Base-by-base conservation (phyloP, 2,888 invertebrate species). In the Scrobipalpa atriplicella region DNA sequence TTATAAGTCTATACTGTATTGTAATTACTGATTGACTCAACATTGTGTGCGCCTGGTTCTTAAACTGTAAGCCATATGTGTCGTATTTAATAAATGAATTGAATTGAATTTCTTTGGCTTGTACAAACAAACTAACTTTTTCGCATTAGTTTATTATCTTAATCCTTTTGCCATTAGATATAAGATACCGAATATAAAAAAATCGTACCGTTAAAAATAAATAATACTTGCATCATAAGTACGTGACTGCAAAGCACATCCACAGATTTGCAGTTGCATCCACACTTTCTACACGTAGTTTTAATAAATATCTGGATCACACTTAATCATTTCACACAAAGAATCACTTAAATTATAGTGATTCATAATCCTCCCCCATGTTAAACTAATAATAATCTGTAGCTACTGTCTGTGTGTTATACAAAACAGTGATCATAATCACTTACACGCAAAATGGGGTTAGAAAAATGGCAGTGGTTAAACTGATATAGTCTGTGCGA, bases 291-390 rank as follows among this genome's bases (percentile, higher is more conserved):
- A n/a, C 10, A 7, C 19, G 19, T 9, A 52, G 21, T 10, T 54
- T 2, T 11, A 18, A 54, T 21, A 54, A 54, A 54, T 19, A 54
- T 21, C n/a, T 29, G 58, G 36, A 58, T 58, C 58, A 58, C 58
- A 36, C 36, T 58, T 36, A 58, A 58, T 58, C 58, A 58, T 36
- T 58, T 58, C n/a, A 58, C 36, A 58, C 58, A 58, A 58, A n/a
- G 36, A 16, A 47, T 47, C 47, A n/a, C 47, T 16, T 29, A 29
- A 29, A 10, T 47, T 0, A 47, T 16, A 47, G 16, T 16, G 47
- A 47, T n/a, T 47, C 47, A 47, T n/a, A 36, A 36, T 58, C 58
- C 36, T 8, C 58, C 58, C 36, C 13, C 58, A 58, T 58, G 36
- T 29, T 58, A 58, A 11, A 54, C 19, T 54, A 21, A 54, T 47